A percentile compares a stretch with the other conserved stretches of the same genome.
Conservation (phyloP, 2,888 invertebrate genomes). For the Corythucha ciliata region DNA sequence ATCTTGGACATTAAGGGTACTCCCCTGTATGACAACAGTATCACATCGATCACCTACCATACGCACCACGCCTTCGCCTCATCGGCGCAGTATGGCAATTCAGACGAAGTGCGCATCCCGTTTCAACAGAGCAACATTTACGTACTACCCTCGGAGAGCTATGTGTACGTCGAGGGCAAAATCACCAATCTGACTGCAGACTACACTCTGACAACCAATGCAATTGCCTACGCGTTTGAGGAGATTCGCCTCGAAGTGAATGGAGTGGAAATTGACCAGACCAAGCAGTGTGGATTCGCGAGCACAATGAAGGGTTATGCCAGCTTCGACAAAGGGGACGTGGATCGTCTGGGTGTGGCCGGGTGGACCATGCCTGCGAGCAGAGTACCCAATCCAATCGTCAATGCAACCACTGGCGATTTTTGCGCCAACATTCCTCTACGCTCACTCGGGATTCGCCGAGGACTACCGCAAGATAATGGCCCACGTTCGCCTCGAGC, state of each 20-base stretch:
- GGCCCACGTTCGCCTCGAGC: constrained; percentile 14
- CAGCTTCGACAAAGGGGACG: neutral
- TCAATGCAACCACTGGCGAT: neutral
- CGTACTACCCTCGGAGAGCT: constrained; percentile 37
- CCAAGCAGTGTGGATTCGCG: constrained; percentile 17
- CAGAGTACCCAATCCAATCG: neutral
- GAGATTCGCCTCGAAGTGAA: constrained; percentile 21
- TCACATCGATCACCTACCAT: too few species aligned
- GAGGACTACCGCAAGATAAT: constrained; percentile 33
- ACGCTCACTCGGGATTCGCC: constrained; percentile 30
- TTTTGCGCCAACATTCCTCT: constrained; percentile 29
- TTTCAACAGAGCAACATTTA: constrained; percentile 37
- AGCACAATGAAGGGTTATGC: constrained; percentile 20
- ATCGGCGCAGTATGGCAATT: constrained; percentile 35
- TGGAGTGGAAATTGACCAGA: constrained; percentile 22
- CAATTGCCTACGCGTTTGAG: constrained; percentile 21
- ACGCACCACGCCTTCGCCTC: constrained; percentile 36
- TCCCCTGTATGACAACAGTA: too few species aligned
- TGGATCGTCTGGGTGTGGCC: constrained; percentile 3
- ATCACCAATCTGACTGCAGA: constrained; percentile 16
- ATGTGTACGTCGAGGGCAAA: constrained; percentile 27
- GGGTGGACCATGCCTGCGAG: constrained; percentile 3
- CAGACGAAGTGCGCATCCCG: constrained; percentile 39
- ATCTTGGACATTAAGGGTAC: too few species aligned
- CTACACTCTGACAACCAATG: constrained; percentile 20